Conservation (phyloP, 2,113 vertebrate species). For the Cariama cristata region DNA sequence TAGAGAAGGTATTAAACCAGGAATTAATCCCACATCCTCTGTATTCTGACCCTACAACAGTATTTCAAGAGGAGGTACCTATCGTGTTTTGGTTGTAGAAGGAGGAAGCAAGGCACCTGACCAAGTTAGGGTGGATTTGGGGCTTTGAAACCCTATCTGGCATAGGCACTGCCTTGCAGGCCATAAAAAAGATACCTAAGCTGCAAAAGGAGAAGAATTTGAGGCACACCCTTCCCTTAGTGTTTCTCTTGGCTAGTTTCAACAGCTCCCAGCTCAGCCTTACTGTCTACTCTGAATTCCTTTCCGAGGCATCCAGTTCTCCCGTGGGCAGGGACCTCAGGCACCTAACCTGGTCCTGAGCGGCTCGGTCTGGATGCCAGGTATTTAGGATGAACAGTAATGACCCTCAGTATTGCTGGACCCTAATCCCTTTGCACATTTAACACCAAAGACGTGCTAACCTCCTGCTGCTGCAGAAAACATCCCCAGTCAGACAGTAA, state of each 20-base stretch:
- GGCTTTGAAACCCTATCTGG: neutral
- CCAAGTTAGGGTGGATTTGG: neutral
- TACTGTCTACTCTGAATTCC: neutral
- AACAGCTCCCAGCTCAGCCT: conserved; percentile 17
- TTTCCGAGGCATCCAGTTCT: neutral
- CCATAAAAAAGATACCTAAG: neutral
- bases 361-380: neutral
- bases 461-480: neutral
- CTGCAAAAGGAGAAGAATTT: conserved; percentile 10
- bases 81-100: neutral
- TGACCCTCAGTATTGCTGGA: neutral
- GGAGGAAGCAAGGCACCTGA: neutral
- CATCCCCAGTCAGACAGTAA: neutral
- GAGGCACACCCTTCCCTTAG: conserved; percentile 13
- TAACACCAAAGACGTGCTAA: neutral
- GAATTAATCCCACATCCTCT: neutral
- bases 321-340: neutral
- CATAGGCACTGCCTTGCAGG: neutral
- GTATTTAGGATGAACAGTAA: neutral
- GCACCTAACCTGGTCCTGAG: neutral
- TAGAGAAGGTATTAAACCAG: neutral
- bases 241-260: conserved; percentile 49
- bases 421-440: accelerated
- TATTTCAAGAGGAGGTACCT: neutral
- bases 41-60: neutral